Evolutionary conservation across 2,888 invertebrate genomes (phyloP), one percentile per base, ranked within the genome.

Genomic region (Agrochola circellaris): DNA sequence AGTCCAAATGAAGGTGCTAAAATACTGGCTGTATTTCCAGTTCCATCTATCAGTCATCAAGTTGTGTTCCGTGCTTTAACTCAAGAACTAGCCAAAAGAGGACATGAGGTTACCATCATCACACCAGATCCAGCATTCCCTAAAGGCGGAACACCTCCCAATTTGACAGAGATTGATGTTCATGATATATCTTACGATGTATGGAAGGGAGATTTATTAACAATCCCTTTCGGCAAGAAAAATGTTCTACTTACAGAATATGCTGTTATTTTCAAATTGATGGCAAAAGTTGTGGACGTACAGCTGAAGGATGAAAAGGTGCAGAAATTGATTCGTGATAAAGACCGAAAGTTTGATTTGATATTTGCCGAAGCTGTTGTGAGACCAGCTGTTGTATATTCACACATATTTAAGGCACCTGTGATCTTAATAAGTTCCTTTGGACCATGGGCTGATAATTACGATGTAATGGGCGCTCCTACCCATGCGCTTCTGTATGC

Each of bases 21-120:
- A 73, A 92, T 93, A 56, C 82, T 92, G 23, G 90, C 86, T 0
- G 82, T 89, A 1, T 90, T 89, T 60, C 92, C 91, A 30, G 82
- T 86, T 11, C 91, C 92, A 8, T 90, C 90, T 0, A 88, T 90
- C 45, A 92, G 92, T 73, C 95, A 95, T 75, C 94, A 95, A 87
- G 83, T 93, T 0, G 91, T 92, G 1, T 93, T 90, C 42, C 89
- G 91, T n/a, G 89, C 91, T 1, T 64, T 88, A 26, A 76, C 73
- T 58, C 75, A 73, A 17, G 75, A 76, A 48, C 65, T 76, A 0
- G 73, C 75, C 2, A 73, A 23, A 38, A 58, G 73, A 58, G 75
- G 75, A 17, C 75, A 76, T 48, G 73, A 73, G 0, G 73, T 76
- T 9, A 65, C 58, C 1, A 58, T 73, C 13, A 76, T 76, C 17